Evolutionary conservation across 1,140 invertebrate genomes (phyloP), one percentile per base, ranked within the genome.

Genomic region (Hermetia illucens): DNA sequence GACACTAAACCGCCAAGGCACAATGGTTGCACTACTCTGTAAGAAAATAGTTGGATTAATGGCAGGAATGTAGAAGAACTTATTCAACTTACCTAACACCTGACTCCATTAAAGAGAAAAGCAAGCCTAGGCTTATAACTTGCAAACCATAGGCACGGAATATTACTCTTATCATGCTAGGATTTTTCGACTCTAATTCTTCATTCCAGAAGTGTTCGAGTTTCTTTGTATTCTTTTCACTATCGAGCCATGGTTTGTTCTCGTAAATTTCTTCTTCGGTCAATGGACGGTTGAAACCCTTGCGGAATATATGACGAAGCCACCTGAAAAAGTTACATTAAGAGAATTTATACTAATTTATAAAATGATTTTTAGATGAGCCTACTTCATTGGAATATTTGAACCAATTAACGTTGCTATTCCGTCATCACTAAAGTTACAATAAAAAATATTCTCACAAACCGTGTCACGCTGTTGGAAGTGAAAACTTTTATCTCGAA

Each of bases 11-110:
- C 60, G 8, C 76, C 79, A 1, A 87, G 61, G 38, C 74, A 76
- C 41, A 82, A 43, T 2, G 82, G 81, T 48, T 79, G 77, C 13
- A 69, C 56, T 24, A 79, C 66, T 59, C 82, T 85, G 58, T 17
- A 71, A 65, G 22, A 2, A 38, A 34, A 35, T 20, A 21, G 3
- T 38, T 36, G 27, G 17, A 29, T 19, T 25, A 34, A 34, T 39
- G 24, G 17, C 6, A 33, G 10, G 16, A 33, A 39, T 33, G 5
- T 16, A 33, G 18, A 35, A 36, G 12, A 10, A n/a, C 21, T n/a
- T 34, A 29, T 36, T 27, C 13, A 35, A 52, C 53, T 44, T 58
- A 73, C 69, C 70, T 70, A 34, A 71, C 49, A 22, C 58, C 29
- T 22, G 70, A 61, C 52, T 75, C 73, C 35, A 65, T 50, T 10